Conservation (phyloP, 2,113 vertebrate genomes). For the Camarhynchus parvulus region DNA sequence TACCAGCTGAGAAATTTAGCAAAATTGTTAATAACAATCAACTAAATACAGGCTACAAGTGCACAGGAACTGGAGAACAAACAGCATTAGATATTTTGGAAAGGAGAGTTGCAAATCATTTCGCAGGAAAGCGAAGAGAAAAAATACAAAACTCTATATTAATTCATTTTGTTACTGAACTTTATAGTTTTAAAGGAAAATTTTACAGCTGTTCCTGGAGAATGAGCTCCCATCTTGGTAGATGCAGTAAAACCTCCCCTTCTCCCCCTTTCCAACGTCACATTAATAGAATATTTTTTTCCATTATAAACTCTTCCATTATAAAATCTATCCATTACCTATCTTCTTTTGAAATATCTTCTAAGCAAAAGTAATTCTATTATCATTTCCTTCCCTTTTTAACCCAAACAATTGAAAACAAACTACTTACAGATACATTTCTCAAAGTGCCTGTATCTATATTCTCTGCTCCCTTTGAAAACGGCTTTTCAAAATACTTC, state of each 20-base stretch:
- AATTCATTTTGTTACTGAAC: neutral
- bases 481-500: constrained; percentile 74
- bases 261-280: neutral
- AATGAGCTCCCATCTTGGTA: neutral
- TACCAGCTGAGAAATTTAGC: neutral
- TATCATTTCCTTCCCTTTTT: neutral
- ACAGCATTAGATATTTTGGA: neutral
- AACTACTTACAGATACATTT: constrained; percentile 70
- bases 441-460: neutral
- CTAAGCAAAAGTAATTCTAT: neutral
- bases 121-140: neutral
- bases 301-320: neutral
- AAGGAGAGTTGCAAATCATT: neutral
- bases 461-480: neutral
- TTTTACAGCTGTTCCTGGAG: neutral
- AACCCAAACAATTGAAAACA: neutral
- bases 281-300: neutral
- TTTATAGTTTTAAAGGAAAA: neutral
- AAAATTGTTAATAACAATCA: neutral
- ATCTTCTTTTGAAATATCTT: neutral
- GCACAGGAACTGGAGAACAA: neutral
- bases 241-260: neutral
- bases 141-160: neutral
- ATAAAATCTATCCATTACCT: neutral
- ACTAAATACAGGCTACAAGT: neutral